Evolutionary conservation across 2,797 vertebrate species (phyloP).

Genomic region (Cossypha niveicapilla): DNA sequence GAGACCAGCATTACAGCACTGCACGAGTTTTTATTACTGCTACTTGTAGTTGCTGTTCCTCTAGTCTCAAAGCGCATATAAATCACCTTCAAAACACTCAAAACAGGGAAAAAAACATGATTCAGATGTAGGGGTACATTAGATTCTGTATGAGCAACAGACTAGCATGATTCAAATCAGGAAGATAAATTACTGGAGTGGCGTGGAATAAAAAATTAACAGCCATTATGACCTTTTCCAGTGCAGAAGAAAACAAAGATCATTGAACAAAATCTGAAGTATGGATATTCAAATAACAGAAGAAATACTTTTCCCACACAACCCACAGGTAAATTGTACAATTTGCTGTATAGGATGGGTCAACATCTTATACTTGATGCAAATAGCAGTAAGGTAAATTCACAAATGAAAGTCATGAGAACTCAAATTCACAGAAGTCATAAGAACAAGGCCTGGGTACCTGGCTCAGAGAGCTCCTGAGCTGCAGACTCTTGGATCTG

Average conservation of each 20-base stretch:
- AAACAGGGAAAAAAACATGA: background rate
- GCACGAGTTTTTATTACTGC: background rate
- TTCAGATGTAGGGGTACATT: background rate
- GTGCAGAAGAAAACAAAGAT: background rate
- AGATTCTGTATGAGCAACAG: background rate
- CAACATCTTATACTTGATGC: background rate
- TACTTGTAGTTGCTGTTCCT: background rate
- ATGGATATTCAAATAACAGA: background rate
- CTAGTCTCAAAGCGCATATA: background rate
- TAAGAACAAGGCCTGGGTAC: rapidly evolving
- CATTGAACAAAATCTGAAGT: background rate
- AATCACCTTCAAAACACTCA: background rate
- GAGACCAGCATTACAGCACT: background rate
- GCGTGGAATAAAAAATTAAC: background rate
- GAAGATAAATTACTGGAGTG: background rate
- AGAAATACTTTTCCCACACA: background rate
- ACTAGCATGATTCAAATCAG: background rate
- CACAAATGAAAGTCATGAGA: background rate
- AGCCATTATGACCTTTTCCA: background rate
- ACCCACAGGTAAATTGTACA: background rate
- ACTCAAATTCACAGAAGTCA: background rate
- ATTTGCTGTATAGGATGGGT: background rate
- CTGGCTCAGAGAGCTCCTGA: background rate
- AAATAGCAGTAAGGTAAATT: background rate
- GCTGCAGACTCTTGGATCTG: background rate